phyloP scores from a whole-genome alignment of 1,140 invertebrate species.

The Nasonia vitripennis region DNA sequence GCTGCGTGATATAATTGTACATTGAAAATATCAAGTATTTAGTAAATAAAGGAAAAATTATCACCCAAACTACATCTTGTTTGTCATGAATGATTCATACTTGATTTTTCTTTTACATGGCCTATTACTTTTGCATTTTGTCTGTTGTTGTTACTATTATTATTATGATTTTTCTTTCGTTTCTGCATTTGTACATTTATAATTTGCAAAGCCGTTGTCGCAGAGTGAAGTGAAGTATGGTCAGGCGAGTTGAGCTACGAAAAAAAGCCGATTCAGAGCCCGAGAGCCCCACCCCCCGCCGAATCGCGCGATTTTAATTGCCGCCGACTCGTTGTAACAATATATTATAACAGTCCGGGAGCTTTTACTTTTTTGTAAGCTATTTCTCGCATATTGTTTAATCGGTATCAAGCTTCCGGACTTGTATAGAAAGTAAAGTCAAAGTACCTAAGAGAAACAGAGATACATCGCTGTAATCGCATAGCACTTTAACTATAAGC shows the following conservation, averaged over 20 bases:
- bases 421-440: slow-evolving; percentile 3
- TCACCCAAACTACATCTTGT: slow-evolving; percentile 45
- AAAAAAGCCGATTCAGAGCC: slow-evolving; percentile 10
- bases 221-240: slow-evolving; percentile 28
- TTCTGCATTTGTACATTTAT: slow-evolving; percentile 8
- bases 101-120: slow-evolving; percentile 38
- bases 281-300: slow-evolving; percentile 31
- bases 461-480: background rate
- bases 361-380: background rate
- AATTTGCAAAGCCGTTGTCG: slow-evolving; percentile 6
- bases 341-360: background rate
- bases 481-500: background rate
- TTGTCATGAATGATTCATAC: slow-evolving; percentile 33
- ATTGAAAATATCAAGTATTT: slow-evolving; percentile 45
- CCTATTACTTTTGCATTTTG: slow-evolving; percentile 40
- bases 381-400: background rate
- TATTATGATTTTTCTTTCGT: background rate
- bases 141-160: slow-evolving; percentile 20
- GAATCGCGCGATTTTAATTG: background rate
- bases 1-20: slow-evolving; percentile 49
- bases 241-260: slow-evolving; percentile 50
- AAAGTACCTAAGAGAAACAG: slow-evolving; percentile 55
- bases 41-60: slow-evolving; percentile 51
- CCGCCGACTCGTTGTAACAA: background rate
- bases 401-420: background rate